Evolutionary conservation across 2,888 invertebrate genomes (phyloP), one percentile per base, ranked within the genome.

Genomic region (Graphium colonna): DNA sequence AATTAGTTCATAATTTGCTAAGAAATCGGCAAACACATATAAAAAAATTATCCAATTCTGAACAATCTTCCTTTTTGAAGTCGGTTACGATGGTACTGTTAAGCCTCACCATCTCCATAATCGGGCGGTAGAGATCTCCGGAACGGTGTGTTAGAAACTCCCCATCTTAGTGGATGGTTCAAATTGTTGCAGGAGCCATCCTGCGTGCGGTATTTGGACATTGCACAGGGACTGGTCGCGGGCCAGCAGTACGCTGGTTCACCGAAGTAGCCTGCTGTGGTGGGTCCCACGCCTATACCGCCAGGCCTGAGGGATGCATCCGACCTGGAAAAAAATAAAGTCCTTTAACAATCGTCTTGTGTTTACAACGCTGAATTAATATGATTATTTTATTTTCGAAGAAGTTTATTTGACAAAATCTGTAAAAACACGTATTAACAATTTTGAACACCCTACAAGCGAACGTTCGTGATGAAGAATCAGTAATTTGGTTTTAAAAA

Each of bases 121-220:
- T 92, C 93, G 0, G 96, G 92, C 0, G 93, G 92, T 4, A 96
- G 72, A n/a, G 92, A 91, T 68, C 95, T 91, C 51, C 94, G 90
- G 64, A 94, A 96, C 0, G 95, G 94, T n/a, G 91, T 92, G 71
- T 93, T 92, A 0, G 95, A 91, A 0, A 93, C 92, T 0, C 97
- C 97, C 90, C 91, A 94, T 1, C 81, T 79, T n/a, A 86, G 73
- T 0, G 94, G 92, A 60, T 94, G 82, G 7, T 83, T 64, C 54
- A 93, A 73, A 73, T 94, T 95, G 72, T 97, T 97, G 74, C 97
- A 97, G 1, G 91, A 91, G 0, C 96, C 97, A 63, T 95, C 93
- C 33, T 91, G 87, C 0, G 90, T 90, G 13, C 96, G 84, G 73
- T 94, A 96, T 63, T 89, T 92, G 15, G 82, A 77, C 55, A 73